Evolutionary conservation across 2,888 invertebrate genomes (phyloP), one percentile per base, ranked within the genome.

Genomic region (Phasia obesa): DNA sequence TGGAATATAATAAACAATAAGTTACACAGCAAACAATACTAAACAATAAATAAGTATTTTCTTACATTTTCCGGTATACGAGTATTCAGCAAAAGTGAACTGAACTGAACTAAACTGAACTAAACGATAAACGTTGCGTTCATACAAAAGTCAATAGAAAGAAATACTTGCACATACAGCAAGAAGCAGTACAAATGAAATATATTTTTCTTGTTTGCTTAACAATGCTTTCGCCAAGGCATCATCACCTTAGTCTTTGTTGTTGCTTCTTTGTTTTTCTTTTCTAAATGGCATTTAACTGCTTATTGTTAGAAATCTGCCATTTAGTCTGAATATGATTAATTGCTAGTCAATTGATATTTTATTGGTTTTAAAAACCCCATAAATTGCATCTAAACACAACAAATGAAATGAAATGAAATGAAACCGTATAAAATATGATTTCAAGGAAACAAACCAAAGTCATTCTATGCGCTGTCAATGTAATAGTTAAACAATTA

Each of bases 291-390:
- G 51, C 67, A 73, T 60, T 64, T 65, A 65, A 77, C 55, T 65
- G 27, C 19, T 70, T 53, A 75, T 83, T 78, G 78, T 75, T 78
- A 57, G 57, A 69, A 77, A 77, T 74, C 73, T 62, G 81, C 78
- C 74, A 74, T 64, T 44, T 17, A 69, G 70, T 44, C 74, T 81
- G 81, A 79, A 89, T 89, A 89, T 89, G 89, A 89, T 89, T 88
- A 89, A 89, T 89, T 89, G 90, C 87, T 70, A 87, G 87, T 88
- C 89, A 88, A 90, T 88, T 89, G 90, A 90, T 89, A 88, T 89
- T 90, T 89, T 89, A 89, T 89, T 90, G 81, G 80, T 74, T 84
- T 70, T 70, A 49, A 70, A 83, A 83, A 53, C 65, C 44, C 70
- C 79, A 83, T 83, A 83, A 83, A 83, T 83, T 83, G 78, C 75